phyloP scores from a whole-genome alignment of 2,113 vertebrate species.

The Tyto alba region DNA sequence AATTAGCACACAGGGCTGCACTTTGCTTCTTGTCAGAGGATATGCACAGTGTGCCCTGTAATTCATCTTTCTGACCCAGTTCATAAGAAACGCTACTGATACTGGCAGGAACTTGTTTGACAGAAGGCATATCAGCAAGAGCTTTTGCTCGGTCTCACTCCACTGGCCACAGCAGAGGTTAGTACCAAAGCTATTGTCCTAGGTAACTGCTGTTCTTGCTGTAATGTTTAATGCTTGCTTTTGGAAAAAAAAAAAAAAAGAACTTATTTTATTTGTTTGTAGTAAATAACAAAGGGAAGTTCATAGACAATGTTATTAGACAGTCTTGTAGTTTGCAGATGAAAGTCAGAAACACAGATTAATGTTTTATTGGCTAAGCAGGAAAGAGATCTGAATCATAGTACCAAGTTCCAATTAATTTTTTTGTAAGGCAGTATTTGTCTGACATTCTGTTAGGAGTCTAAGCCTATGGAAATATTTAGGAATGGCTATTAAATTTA shows the following conservation, averaged over 20 bases:
- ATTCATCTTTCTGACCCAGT: conserved; percentile 22
- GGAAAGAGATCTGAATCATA: neutral
- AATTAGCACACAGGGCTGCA: neutral
- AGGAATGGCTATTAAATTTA: neutral
- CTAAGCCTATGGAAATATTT: neutral
- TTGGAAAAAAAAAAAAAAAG: neutral
- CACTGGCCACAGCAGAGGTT: neutral
- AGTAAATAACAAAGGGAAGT: neutral
- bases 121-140: conserved; percentile 43
- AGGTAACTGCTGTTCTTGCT: neutral
- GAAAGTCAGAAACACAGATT: neutral
- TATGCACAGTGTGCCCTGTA: neutral
- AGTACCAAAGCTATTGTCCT: neutral
- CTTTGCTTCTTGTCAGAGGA: neutral
- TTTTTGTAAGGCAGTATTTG: neutral
- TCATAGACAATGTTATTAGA: neutral
- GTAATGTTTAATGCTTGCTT: neutral
- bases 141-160: conserved; percentile 30
- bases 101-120: neutral
- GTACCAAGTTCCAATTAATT: neutral
- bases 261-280: neutral
- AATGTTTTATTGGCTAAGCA: neutral
- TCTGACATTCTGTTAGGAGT: neutral
- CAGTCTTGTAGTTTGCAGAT: neutral
- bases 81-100: neutral